Conservation (phyloP, 2,113 vertebrate genomes). For the Malurus alboscapulatus region DNA sequence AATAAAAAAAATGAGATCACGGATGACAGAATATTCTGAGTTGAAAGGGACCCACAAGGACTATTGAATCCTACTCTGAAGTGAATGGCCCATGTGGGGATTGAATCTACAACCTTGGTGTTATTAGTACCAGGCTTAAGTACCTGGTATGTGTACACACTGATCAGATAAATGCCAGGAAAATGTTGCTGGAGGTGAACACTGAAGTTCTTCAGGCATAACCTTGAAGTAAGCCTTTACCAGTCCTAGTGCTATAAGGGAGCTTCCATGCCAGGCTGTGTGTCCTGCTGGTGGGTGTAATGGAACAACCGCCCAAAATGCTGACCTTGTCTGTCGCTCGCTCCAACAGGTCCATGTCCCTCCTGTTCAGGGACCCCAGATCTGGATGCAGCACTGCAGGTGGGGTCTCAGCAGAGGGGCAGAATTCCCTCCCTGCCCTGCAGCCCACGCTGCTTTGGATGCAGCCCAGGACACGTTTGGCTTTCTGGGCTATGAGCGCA, state of each 20-base stretch:
- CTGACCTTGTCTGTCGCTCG: fast-evolving
- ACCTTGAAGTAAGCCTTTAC: neutral
- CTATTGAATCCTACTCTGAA: neutral
- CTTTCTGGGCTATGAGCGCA: neutral
- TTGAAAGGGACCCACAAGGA: neutral
- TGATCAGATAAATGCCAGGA: neutral
- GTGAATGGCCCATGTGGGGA: too few species aligned
- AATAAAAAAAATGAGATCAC: neutral
- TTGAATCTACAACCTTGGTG: neutral
- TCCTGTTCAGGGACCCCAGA: neutral
- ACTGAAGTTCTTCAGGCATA: neutral
- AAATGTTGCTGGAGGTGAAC: neutral
- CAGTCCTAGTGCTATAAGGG: too few species aligned
- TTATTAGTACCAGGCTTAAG: neutral
- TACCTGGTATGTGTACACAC: neutral
- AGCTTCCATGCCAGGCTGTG: neutral
- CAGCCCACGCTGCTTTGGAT: neutral
- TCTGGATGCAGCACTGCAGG: neutral
- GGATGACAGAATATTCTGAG: neutral
- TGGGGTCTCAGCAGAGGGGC: neutral
- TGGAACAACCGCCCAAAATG: neutral
- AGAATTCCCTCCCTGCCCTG: neutral
- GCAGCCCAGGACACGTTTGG: neutral
- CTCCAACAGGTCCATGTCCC: neutral
- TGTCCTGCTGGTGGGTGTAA: neutral